These are phyloP conservation scores for Actenoides lindsayi DNA, from an alignment of 2,113 vertebrate species.

Conservation along the genomic window DNA sequence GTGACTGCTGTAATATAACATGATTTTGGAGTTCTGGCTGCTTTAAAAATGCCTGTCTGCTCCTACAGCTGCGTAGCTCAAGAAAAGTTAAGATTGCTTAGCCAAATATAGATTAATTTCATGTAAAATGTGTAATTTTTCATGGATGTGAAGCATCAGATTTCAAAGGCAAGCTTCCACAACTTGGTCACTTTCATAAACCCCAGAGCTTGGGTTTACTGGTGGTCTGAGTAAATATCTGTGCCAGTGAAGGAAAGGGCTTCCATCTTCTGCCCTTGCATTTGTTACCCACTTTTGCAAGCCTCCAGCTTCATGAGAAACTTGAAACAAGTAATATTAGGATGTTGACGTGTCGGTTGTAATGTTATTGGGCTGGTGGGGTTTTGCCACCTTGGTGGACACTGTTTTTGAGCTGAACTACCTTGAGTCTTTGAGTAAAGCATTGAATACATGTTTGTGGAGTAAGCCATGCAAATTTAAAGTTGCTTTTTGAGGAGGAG, in stretches of 20 bases:
- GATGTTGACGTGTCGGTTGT: rapidly evolving
- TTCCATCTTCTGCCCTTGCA: neutral
- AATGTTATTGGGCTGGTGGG: neutral
- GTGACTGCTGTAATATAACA: neutral
- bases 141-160: neutral
- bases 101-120: neutral
- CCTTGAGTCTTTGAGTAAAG: neutral
- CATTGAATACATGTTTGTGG: neutral
- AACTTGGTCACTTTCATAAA: neutral
- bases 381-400: neutral
- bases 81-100: neutral
- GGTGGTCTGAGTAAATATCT: neutral
- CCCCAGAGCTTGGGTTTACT: neutral
- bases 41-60: neutral
- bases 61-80: neutral
- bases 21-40: neutral
- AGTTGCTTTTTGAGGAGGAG: neutral
- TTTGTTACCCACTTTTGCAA: neutral
- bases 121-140: neutral
- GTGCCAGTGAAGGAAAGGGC: neutral
- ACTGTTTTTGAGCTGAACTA: neutral
- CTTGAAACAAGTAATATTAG: rapidly evolving
- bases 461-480: neutral
- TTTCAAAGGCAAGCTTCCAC: neutral
- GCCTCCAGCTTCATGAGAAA: neutral